Conservation (phyloP, 2,797 vertebrate genomes). For the Anguilla obscura region DNA sequence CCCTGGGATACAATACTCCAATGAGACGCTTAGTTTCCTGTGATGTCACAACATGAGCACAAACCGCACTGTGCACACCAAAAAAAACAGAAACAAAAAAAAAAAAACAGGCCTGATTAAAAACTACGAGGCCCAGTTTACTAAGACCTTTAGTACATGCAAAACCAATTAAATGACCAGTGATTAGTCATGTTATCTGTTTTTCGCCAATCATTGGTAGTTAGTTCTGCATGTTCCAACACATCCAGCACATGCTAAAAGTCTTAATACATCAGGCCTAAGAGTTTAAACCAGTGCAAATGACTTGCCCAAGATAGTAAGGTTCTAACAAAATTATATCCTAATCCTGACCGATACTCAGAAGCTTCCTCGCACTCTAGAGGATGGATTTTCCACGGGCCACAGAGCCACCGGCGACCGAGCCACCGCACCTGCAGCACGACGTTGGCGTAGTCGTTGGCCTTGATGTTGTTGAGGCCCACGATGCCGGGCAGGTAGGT, state of each 20-base stretch:
- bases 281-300: background rate
- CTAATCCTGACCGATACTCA: background rate
- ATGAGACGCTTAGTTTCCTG: background rate
- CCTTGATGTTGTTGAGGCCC: slow-evolving; percentile 97
- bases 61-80: background rate
- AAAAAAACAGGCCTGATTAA: background rate
- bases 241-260: too few relatives aligned
- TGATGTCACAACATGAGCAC: background rate
- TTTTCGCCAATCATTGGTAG: too few relatives aligned
- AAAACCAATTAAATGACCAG: too few relatives aligned
- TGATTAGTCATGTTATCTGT: too few relatives aligned
- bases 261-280: too few relatives aligned
- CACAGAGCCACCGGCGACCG: background rate
- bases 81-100: background rate
- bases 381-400: background rate
- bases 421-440: slow-evolving; percentile 83
- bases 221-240: too few relatives aligned
- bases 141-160: too few relatives aligned
- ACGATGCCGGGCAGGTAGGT: slow-evolving; percentile 96
- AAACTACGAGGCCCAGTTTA: background rate
- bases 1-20: background rate
- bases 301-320: background rate
- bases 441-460: slow-evolving; percentile 95
- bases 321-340: background rate
- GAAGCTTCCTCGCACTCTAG: background rate